Base-by-base conservation (phyloP, 2,888 invertebrate genomes). In the Perithous albicinctus region DNA sequence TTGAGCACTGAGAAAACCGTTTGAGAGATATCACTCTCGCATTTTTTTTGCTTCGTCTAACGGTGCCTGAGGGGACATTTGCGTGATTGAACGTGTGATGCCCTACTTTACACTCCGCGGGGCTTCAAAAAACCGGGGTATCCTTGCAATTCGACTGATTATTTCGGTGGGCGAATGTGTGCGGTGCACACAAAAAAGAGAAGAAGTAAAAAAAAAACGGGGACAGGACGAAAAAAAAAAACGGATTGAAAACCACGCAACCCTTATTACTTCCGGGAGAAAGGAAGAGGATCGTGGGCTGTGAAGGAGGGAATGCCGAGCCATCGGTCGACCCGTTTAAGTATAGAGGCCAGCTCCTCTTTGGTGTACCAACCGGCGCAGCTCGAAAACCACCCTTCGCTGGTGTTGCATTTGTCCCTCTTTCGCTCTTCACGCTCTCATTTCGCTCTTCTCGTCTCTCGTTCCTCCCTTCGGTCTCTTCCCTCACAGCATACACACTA, bases 261-360 rank as follows among this genome's bases (percentile, higher is more conserved):
- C 83, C 78, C 83, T 78, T 81, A 81, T 81, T 81, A 81, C 81
- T 81, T 81, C 81, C 81, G 78, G 78, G 63, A 46, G 54, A 38
- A 43, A 63, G 23, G 54, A 23, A 46, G 26, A 46, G 20, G 43
- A 35, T 26, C n/a, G 76, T 43, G 18, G n/a, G 41, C 29, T 1
- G 2, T 6, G 8, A 2, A 18, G 32, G 70, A 76, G 76, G 67
- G 43, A 78, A 81, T 66, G 72, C 46, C 20, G 59, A 59, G 38
- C 78, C 78, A 81, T 74, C 74, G 81, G 63, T 78, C 74, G 78
- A 78, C 81, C 73, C 81, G 74, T 81, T 81, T 81, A 81, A 81
- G 78, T 81, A 78, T 81, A 81, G 78, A 78, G 67, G 69, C 46
- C 54, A 18, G 38, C 48, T 69, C n/a, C 75, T 59, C 59, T 78